Conservation (phyloP, 2,113 vertebrate species). For the Dolichotis patagonum region DNA sequence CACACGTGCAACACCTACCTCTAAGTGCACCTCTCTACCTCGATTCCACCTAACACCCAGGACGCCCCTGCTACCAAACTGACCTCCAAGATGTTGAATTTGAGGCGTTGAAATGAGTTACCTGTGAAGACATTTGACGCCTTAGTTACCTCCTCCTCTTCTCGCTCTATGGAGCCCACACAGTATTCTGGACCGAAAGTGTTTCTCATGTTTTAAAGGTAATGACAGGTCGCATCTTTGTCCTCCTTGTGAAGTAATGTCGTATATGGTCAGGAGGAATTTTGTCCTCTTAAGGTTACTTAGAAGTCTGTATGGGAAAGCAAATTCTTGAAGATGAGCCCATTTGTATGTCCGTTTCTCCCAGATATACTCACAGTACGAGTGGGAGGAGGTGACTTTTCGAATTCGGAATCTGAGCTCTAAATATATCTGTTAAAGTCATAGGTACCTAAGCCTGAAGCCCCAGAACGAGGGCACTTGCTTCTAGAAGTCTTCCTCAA, state of each 20-base stretch:
- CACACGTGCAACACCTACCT: neutral
- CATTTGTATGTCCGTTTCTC: neutral
- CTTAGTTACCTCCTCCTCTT: neutral
- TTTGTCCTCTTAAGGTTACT: neutral
- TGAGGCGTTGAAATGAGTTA: neutral
- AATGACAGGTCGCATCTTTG: neutral
- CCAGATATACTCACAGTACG: neutral
- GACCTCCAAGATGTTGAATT: neutral
- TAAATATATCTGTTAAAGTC: neutral
- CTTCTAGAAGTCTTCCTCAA: neutral
- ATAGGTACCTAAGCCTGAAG: neutral
- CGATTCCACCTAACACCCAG: neutral
- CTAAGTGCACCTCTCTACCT: neutral
- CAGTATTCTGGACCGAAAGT: neutral
- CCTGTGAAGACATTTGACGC: neutral
- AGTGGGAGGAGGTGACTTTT: neutral
- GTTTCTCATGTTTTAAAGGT: neutral
- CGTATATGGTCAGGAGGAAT: neutral
- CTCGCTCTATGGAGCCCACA: neutral
- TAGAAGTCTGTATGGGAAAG: too few relatives aligned
- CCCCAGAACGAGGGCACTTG: neutral
- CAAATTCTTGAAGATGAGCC: too few relatives aligned
- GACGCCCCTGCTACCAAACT: too few relatives aligned
- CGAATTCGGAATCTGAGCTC: neutral
- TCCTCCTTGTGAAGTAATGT: neutral